Base-by-base conservation (phyloP, 2,888 invertebrate species). In the Eupithecia inturbata region DNA sequence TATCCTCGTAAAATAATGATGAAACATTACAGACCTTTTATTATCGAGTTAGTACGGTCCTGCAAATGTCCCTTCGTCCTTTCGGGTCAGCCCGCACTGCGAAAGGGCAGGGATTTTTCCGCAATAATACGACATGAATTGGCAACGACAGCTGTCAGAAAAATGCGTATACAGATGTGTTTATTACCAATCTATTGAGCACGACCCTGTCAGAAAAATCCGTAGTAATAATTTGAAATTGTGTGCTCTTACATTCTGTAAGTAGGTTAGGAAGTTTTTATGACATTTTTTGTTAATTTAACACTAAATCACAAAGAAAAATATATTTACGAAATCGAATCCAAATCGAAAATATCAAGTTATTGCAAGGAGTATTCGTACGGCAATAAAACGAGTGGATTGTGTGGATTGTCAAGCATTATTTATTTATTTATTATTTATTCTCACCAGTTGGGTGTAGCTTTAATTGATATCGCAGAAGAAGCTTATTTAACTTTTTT, bases 41-140 rank as follows among this genome's bases (percentile, higher is more conserved):
- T 89, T 89, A 90, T 89, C 85, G 79, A 89, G 86, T 90, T 90
- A 90, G 86, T 78, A 76, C 81, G 83, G 82, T 80, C 81, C 81
- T 79, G 77, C 77, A 78, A 79, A 74, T 78, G 79, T 82, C 82
- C 85, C 82, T 85, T 73, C 81, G 78, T 82, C 82, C 85, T 82
- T 85, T 81, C 78, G 73, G 77, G 74, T 74, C 33, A 57, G 66
- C 33, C 80, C 80, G 78, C 73, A 76, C 71, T 76, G 76, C 69
- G 60, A 75, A 67, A 63, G n/a, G 49, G 36, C n/a, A 22, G n/a
- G 28, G 67, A 39, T 67, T 66, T 73, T 62, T 67, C 39, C 64
- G 41, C 36, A 41, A 64, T 49, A 67, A 70, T 63, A 19, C 45
- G 64, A 70, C 67, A 63, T 62, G 53, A 45, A 75, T 72, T 39